Base-by-base conservation (phyloP, 2,888 invertebrate species). In the Anticlea derivata region DNA sequence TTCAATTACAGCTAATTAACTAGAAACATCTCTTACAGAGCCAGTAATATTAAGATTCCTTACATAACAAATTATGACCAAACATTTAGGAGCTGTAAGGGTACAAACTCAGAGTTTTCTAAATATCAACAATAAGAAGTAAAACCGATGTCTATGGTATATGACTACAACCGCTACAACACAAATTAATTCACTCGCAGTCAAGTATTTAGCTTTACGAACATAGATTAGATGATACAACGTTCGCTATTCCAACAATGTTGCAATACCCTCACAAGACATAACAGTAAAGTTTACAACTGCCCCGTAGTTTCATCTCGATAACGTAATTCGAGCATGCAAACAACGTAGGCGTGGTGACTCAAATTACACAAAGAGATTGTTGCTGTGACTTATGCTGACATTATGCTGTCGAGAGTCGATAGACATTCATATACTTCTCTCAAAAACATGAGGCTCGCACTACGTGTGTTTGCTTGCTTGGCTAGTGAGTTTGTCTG, bases 321-420 rank as follows among this genome's bases (percentile, higher is more conserved):
- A 73, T 80, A 73, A 70, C 65, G 43, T 64, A 72, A 70, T 75
- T 75, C 73, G 67, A 65, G 61, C 53, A 64, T 61, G 65, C 69
- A 68, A 65, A 69, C 68, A 67, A 65, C 52, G 62, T 61, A 65
- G 57, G 60, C 69, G 64, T 68, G 55, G 51, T 50, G 38, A 59
- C 64, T 70, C 67, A 67, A 75, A 12, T 75, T 73, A 73, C 62
- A 24, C 39, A 50, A 58, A 58, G 22, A 24, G 3, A 59, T 59
- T 58, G 60, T 61, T 55, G 30, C 29, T 37, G 22, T 23, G 33
- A 23, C 23, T 23, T n/a, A n/a, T n/a, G n/a, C n/a, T n/a, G n/a
- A n/a, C n/a, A n/a, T n/a, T n/a, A n/a, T n/a, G n/a, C n/a, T n/a
- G n/a, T n/a, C n/a, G n/a, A n/a, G n/a, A n/a, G n/a, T n/a, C n/a